Base-by-base conservation (phyloP, 2,113 vertebrate species). In the Nerophis ophidion region DNA sequence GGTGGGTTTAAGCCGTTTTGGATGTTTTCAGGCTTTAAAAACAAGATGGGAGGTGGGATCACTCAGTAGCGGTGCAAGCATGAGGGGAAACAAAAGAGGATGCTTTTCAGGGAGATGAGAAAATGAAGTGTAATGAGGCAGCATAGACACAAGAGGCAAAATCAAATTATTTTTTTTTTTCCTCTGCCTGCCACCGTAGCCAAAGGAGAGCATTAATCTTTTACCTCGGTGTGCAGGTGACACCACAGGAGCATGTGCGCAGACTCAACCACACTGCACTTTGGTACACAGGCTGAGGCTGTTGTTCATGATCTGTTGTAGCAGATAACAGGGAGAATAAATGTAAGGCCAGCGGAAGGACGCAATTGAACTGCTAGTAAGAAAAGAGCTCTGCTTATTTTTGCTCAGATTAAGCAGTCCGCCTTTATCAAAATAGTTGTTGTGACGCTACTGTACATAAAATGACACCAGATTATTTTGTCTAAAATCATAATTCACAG, bases 121-220 rank as follows among this genome's bases (percentile, higher is more conserved):
- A 79, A 80, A 81, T 70, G 63, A 75, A 66, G 74, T 70, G 75
- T 64, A 67, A 68, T 59, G 71, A 73, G 68, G 70, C 62, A 51
- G 68, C 59, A 66, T 60, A 67, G 66, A 84, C 77, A 81, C 76
- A 53, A 66, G 71, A 84, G 76, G 75, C 81, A 81, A 82, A 84
- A 84, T 86, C 76, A 79, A 84, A 84, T 88, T 82, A 84, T 83
- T 85, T 78, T 83, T 77, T 83, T 77, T 76, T 26, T 69, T 74
- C 80, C 80, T 84, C 80, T 71, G 73, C 74, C 84, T 88, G 84
- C 80, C 82, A 84, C 64, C 63, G 58, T 76, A 67, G 79, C 72
- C 69, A 76, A 72, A 72, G 80, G 68, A 84, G 74, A 76, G 79
- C 84, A 88, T 88, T 85, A 66, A 84, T 87, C 84, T 86, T 80